Percentiles rank a stretch among this genome's conserved stretches.
Evolutionary conservation across 2,888 invertebrate species (phyloP).

Genomic region (Petrophora chlorosata): DNA sequence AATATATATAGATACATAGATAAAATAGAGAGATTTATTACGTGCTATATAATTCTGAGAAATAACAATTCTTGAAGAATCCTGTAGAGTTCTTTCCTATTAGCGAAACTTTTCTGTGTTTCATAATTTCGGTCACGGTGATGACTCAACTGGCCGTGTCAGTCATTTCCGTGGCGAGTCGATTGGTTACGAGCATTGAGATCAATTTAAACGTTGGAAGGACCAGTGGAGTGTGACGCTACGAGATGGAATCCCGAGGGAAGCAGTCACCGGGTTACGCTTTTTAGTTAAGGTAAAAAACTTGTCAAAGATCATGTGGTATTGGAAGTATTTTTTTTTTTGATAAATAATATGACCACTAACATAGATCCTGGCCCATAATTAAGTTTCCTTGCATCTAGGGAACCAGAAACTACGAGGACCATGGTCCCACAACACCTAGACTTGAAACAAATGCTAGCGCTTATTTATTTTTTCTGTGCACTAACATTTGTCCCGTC

Average conservation of each 20-base stretch:
- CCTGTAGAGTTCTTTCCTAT: neutral
- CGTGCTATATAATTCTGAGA: too few relatives aligned
- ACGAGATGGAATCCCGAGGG: constrained; percentile 79
- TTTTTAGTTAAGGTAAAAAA: constrained; percentile 30
- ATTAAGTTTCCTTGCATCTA: too few relatives aligned
- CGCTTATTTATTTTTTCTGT: too few relatives aligned
- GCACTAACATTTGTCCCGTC: too few relatives aligned
- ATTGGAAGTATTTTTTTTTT: too few relatives aligned
- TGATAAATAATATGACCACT: too few relatives aligned
- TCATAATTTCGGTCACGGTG: constrained; percentile 1
- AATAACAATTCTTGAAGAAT: neutral
- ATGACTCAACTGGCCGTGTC: constrained; percentile 52
- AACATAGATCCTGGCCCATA: too few relatives aligned
- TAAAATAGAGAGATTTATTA: too few relatives aligned
- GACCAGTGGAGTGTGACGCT: constrained; percentile 54
- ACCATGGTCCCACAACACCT: too few relatives aligned
- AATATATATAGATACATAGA: too few relatives aligned
- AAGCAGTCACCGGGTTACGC: constrained; percentile 52
- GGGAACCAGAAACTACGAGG: too few relatives aligned
- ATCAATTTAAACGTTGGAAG: constrained; percentile 74
- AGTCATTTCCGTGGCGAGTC: constrained; percentile 72
- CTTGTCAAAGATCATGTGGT: constrained; percentile 24
- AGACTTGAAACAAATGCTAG: too few relatives aligned
- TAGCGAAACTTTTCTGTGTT: neutral
- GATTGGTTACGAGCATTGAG: constrained; percentile 79